These are phyloP conservation scores for Dyspetes luteomarginatus DNA, from an alignment of 2,888 invertebrate genomes.

Conservation along the genomic window DNA sequence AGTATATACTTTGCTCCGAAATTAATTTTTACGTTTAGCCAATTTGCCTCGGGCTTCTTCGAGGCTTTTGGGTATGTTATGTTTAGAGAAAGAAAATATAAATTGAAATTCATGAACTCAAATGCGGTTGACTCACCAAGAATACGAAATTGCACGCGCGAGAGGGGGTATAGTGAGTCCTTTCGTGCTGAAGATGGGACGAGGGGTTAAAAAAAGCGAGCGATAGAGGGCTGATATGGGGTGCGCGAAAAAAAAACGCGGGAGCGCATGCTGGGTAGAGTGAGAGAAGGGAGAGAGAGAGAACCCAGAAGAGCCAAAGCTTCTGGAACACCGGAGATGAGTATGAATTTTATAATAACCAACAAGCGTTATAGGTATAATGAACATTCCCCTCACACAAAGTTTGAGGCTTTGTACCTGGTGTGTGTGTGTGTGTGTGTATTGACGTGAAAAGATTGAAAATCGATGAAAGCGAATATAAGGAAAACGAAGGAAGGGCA, in stretches of 20 bases:
- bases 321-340: conserved; percentile 61
- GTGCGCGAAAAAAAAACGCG: conserved; percentile 44
- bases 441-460: conserved; percentile 25
- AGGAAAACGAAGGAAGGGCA: not conserved
- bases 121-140: conserved; percentile 68
- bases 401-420: not conserved
- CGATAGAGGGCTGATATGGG: conserved; percentile 53
- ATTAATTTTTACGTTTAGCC: conserved; percentile 13
- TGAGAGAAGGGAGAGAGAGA: conserved; percentile 1
- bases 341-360: conserved; percentile 66
- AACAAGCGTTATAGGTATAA: conserved; percentile 34
- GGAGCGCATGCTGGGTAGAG: conserved; percentile 1
- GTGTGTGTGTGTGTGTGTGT: too few species aligned
- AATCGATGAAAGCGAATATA: conserved; percentile 17
- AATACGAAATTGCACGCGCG: conserved; percentile 67
- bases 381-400: not conserved
- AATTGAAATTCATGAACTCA: conserved; percentile 69
- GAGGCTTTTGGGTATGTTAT: conserved; percentile 44
- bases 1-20: too few species aligned
- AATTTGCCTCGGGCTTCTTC: conserved; percentile 15
- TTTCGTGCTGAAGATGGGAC: conserved; percentile 24
- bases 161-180: conserved; percentile 52
- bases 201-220: conserved; percentile 38
- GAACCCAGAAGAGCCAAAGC: conserved; percentile 48
- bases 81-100: conserved; percentile 62